Evolutionary conservation across 2,888 invertebrate genomes (phyloP).

Genomic region (Hirtodrosophila alboralis): DNA sequence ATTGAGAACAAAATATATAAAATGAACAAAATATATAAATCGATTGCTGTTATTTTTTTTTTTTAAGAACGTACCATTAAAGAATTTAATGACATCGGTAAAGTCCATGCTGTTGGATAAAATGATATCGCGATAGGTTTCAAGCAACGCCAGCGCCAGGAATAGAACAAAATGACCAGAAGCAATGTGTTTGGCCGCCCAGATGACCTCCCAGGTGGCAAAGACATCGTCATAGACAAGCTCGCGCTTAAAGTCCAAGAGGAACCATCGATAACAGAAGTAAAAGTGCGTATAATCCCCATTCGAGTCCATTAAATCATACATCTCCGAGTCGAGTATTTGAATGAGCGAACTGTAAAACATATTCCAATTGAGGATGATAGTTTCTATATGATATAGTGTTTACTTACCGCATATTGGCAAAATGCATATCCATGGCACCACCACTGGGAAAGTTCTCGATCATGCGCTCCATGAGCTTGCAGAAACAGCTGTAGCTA

Average conservation of each 20-base stretch:
- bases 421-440: slow-evolving; percentile 98
- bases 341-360: slow-evolving; percentile 89
- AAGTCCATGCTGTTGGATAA: slow-evolving; percentile 98
- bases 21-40: no score
- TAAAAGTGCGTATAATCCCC: slow-evolving; percentile 99
- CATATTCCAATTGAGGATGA: no score
- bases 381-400: no score
- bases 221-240: slow-evolving; percentile 97
- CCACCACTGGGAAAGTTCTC: slow-evolving; percentile 96
- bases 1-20: no score
- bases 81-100: slow-evolving; percentile 98
- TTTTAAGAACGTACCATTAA: slow-evolving; percentile 96
- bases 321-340: slow-evolving; percentile 96
- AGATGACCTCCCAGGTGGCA: slow-evolving; percentile 96
- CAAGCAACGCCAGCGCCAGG: slow-evolving; percentile 94
- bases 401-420: slow-evolving; percentile 92
- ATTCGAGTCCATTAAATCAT: slow-evolving; percentile 96
- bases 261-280: slow-evolving; percentile 98
- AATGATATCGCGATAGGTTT: slow-evolving; percentile 97
- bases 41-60: no score
- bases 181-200: slow-evolving; percentile 95
- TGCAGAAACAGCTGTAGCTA: slow-evolving; percentile 95
- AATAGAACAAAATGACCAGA: slow-evolving; percentile 96
- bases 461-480: slow-evolving; percentile 94
- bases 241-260: slow-evolving; percentile 97